phyloP scores from a whole-genome alignment of 2,888 invertebrate genomes.

The Choristoneura rosaceana region DNA sequence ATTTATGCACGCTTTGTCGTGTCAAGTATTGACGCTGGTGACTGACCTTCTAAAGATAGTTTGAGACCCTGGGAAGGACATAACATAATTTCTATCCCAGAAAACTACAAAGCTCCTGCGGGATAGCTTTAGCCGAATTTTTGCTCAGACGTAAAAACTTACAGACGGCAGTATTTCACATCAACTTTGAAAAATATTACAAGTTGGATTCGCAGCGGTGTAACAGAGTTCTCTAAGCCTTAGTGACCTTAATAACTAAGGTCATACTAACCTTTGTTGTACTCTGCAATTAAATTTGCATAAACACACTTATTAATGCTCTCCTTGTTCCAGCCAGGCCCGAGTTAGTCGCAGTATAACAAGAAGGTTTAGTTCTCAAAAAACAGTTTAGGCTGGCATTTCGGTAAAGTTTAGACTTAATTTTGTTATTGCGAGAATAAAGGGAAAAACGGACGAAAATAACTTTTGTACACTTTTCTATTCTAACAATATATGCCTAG shows the following conservation, averaged over 20 bases:
- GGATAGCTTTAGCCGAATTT: too few species aligned
- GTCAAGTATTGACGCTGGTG: too few species aligned
- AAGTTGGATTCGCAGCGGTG: slow-evolving; percentile 22
- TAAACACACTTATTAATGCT: slow-evolving; percentile 40
- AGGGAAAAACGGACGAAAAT: too few species aligned
- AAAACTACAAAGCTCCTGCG: too few species aligned
- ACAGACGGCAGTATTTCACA: too few species aligned
- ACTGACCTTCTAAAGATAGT: too few species aligned
- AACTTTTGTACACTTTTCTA: too few species aligned
- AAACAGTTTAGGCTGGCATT: neutral
- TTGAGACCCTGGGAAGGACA: too few species aligned
- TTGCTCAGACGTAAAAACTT: too few species aligned
- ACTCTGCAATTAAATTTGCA: slow-evolving; percentile 40
- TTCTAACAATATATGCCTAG: too few species aligned
- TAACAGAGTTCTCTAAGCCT: slow-evolving; percentile 21
- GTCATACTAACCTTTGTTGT: slow-evolving; percentile 37
- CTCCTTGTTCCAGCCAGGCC: slow-evolving; percentile 1
- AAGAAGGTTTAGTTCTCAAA: neutral
- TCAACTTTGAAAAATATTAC: neutral
- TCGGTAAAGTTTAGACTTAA: neutral
- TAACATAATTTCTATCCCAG: too few species aligned
- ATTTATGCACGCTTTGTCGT: too few species aligned
- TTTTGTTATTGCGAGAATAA: neutral
- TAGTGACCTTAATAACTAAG: slow-evolving; percentile 36
- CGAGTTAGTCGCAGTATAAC: neutral